A percentile compares a stretch with the other conserved stretches of the same genome.
phyloP scores from a whole-genome alignment of 2,888 invertebrate species.

The Drosophila monieri region DNA sequence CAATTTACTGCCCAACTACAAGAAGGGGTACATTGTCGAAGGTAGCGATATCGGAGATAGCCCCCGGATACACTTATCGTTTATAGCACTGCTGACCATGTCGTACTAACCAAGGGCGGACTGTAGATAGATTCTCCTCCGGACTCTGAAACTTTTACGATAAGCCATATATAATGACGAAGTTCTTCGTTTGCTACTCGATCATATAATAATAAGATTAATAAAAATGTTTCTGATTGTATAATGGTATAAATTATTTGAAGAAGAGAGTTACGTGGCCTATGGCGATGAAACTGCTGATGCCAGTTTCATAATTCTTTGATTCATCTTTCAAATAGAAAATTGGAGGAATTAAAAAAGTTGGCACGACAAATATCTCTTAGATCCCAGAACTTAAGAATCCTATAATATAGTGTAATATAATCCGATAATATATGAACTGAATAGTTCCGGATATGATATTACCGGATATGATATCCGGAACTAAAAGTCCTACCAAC shows the following conservation, averaged over 20 bases:
- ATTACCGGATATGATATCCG: too few species aligned
- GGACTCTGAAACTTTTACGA: conserved; percentile 22
- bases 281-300: conserved; percentile 13
- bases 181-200: neutral
- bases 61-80: conserved; percentile 39
- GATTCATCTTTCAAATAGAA: neutral
- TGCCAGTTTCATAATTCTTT: neutral
- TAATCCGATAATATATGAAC: too few species aligned
- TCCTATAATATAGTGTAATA: too few species aligned
- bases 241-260: conserved; percentile 11
- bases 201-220: conserved; percentile 8
- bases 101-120: conserved; percentile 14
- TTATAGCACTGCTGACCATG: conserved; percentile 13
- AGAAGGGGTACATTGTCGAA: conserved; percentile 18
- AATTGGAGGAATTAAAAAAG: neutral
- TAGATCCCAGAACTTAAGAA: too few species aligned
- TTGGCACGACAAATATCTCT: too few species aligned
- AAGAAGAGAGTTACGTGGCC: conserved; percentile 10
- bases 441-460: too few species aligned
- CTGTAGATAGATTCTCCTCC: conserved; percentile 15
- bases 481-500: too few species aligned
- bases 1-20: conserved; percentile 32
- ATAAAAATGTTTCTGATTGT: conserved; percentile 8
- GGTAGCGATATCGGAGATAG: conserved; percentile 43
- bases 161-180: conserved; percentile 28